Evolutionary conservation across 2,888 invertebrate genomes (phyloP).

Genomic region (Tinea trinotella): DNA sequence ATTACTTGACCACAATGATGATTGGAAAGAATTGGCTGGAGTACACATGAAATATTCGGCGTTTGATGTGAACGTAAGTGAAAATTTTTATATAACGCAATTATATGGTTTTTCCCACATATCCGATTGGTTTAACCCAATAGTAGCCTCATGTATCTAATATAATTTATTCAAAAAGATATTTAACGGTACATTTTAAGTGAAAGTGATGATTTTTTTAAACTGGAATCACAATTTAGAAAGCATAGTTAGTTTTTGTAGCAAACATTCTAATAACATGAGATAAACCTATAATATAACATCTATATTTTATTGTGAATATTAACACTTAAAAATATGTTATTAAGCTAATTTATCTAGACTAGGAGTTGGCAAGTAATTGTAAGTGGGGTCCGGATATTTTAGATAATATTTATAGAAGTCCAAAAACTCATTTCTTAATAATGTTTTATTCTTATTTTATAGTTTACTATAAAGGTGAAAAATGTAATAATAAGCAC

Average conservation of each 20-base stretch:
- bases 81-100: slow-evolving; percentile 18
- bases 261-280: too few species aligned
- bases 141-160: background rate
- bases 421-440: too few species aligned
- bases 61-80: slow-evolving; percentile 68
- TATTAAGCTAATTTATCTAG: too few species aligned
- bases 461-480: too few species aligned
- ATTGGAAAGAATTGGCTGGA: slow-evolving; percentile 85
- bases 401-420: too few species aligned
- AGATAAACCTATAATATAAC: too few species aligned
- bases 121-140: slow-evolving; percentile 19
- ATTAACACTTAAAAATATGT: background rate
- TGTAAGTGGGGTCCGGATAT: too few species aligned
- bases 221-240: too few species aligned
- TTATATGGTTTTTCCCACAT: slow-evolving; percentile 36
- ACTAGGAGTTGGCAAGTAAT: too few species aligned
- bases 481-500: too few species aligned
- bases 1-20: slow-evolving; percentile 82
- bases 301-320: background rate
- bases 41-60: slow-evolving; percentile 77
- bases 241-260: too few species aligned
- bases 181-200: background rate
- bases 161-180: background rate
- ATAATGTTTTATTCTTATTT: too few species aligned
- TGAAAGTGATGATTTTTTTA: background rate